phyloP scores from a whole-genome alignment of 92 coral and sea anemone species.

The Epizoanthus stellaris region DNA sequence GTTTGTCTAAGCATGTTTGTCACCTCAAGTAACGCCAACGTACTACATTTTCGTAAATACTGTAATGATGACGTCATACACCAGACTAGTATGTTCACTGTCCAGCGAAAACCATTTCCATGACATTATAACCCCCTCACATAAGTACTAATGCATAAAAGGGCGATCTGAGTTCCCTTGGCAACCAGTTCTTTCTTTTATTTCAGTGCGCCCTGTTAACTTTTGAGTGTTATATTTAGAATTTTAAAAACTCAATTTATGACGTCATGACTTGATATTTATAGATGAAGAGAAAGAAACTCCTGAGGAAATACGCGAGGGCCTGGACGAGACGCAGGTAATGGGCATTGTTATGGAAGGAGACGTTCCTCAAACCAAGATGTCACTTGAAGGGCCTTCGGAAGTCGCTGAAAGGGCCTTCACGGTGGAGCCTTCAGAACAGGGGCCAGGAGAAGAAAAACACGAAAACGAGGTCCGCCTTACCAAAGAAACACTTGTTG shows the following conservation, averaged over 20 bases:
- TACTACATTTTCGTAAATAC: too few relatives aligned
- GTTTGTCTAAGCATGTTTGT: too few relatives aligned
- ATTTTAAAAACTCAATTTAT: neutral
- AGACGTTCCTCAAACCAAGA: slow-evolving; percentile 7
- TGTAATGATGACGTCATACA: too few relatives aligned
- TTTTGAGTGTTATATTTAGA: neutral
- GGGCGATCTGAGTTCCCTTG: too few relatives aligned
- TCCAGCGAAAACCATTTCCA: too few relatives aligned
- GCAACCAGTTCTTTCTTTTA: neutral
- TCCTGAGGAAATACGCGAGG: slow-evolving; percentile 13
- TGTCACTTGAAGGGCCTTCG: neutral
- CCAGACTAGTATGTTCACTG: too few relatives aligned
- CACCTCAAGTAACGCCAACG: too few relatives aligned
- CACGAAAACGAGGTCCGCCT: neutral
- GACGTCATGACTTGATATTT: neutral
- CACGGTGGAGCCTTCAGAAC: neutral
- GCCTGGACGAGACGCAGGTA: slow-evolving; percentile 12
- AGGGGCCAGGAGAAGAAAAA: neutral
- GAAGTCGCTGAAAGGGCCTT: slow-evolving; percentile 1
- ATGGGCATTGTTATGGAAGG: slow-evolving; percentile 32
- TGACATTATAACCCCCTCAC: too few relatives aligned
- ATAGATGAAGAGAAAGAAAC: slow-evolving; percentile 21
- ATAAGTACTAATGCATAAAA: too few relatives aligned
- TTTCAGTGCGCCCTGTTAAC: neutral
- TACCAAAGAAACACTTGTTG: slow-evolving; percentile 8